Evolutionary conservation across 2,113 vertebrate species (phyloP), one percentile per base, ranked within the genome.

Genomic region (Empidonax traillii): DNA sequence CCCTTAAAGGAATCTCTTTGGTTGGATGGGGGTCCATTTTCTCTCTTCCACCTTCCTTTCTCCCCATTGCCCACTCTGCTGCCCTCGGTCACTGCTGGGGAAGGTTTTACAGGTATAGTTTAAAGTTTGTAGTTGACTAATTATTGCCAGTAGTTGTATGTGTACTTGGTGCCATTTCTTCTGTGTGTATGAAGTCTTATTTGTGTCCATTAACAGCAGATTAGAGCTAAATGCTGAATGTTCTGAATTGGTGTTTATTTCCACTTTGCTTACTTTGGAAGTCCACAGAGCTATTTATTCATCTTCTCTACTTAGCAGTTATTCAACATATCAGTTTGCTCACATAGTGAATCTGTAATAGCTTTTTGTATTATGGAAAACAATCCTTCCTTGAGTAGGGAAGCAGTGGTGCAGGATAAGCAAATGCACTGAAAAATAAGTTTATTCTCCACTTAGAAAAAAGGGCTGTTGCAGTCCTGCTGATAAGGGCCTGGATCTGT

Each of bases 251-350:
- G 75, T 68, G 74, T 84, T 93, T 92, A 68, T 88, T 87, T 89
- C 73, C 31, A 49, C 56, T 92, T 88, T 41, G 79, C 63, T 93
- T 91, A 77, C 73, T 86, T 68, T 84, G 47, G 68, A 88, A 86
- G 69, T 90, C 72, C 58, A 6, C 31, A 18, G 79, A 78, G 56
- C 33, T 86, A 35, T 88, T 84, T 86, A 71, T 68, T 94, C 56
- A 58, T 87, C 75, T 92, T 92, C 68, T 68, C 61, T 89, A n/a
- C 72, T 94, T 94, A 88, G 65, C 52, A 86, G 67, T 92, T 96
- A 84, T 68, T 88, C 85, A 89, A 71, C 79, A 30, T 68, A 61
- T 6, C 24, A 24, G 65, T 87, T 88, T 93, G 63, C 61, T 95
- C 85, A 65, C 59, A 31, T 3, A 66, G 63, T 77, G 74, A 88